Evolutionary conservation across 2,797 vertebrate species (phyloP), one percentile per base, ranked within the genome.

Genomic region (Premnoplex brunnescens): DNA sequence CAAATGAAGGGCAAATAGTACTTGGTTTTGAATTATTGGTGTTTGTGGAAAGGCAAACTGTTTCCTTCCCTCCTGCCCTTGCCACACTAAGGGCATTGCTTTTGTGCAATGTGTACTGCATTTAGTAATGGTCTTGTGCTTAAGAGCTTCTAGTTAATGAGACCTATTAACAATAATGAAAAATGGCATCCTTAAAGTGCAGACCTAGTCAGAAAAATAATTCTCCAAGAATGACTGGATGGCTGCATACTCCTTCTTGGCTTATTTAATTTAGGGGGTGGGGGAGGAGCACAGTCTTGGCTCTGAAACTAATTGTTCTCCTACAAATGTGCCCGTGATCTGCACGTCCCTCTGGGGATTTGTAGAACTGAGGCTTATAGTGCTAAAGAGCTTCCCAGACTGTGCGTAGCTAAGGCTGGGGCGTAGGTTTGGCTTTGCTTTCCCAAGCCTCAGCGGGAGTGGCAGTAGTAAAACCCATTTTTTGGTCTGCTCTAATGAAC

Each of bases 71-170:
- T 89, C 36, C 72, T 74, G 85, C 60, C 88, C 88, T 95, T 96
- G 85, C 94, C 74, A 79, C 83, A 90, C 24, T 88, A 81, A 96
- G 76, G 91, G 30, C 78, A 77, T 90, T 95, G 85, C 89, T 82
- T 90, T 93, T 87, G 83, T 93, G 88, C 89, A 81, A 19, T 87
- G 56, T 94, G 93, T 95, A 95, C 96, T 96, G 80, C 83, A 58
- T 95, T 96, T 94, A 85, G 91, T 93, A 94, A 96, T 93, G 88
- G 88, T 82, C 91, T 90, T 94, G 77, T 85, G 72, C 89, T 95
- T 95, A 96, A 95, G 89, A 95, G 88, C 89, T 86, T 90, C 89
- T 94, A 84, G 80, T 96, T 96, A 96, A 94, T 97, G 93, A 95
- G 84, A 67, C 68, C 91, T 95, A 91, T 96, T 95, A 96, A 95